Conservation (phyloP, 2,113 vertebrate species). For the Hemiscyllium ocellatum region DNA sequence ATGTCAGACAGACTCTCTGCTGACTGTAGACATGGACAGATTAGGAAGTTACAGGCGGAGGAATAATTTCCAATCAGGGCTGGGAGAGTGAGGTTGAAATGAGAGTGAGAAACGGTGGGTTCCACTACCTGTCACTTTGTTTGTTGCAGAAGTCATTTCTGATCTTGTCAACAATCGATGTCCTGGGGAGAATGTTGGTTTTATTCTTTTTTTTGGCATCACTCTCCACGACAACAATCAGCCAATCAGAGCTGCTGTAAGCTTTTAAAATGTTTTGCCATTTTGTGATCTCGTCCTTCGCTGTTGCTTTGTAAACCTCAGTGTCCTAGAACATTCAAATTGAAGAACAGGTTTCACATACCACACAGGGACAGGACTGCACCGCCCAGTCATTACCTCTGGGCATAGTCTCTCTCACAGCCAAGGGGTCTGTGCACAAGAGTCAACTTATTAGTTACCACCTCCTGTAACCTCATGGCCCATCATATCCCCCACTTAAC, state of each 20-base stretch:
- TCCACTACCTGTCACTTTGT: constrained; percentile 85
- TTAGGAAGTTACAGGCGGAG: too few relatives aligned
- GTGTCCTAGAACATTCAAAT: constrained; percentile 66
- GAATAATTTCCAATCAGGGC: too few relatives aligned
- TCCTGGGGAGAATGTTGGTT: constrained; percentile 90
- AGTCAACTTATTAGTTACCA: too few relatives aligned
- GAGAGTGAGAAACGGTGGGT: background rate
- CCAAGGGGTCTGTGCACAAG: too few relatives aligned
- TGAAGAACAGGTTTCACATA: background rate
- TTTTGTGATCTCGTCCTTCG: constrained; percentile 91
- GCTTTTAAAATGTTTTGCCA: constrained; percentile 84
- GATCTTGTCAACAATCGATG: constrained; percentile 96
- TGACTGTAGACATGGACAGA: too few relatives aligned
- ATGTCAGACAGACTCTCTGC: background rate
- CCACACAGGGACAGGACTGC: background rate
- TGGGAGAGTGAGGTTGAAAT: too few relatives aligned
- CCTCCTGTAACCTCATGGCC: too few relatives aligned
- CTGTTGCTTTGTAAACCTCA: constrained; percentile 80
- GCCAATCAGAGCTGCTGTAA: constrained; percentile 81
- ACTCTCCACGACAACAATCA: constrained; percentile 89
- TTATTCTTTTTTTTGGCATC: constrained; percentile 97
- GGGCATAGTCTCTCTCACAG: background rate
- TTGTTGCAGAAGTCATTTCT: constrained; percentile 98
- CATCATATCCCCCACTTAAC: too few relatives aligned
- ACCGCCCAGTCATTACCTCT: background rate